Conservation (phyloP, 2,113 vertebrate genomes). For the Cromileptes altivelis region DNA sequence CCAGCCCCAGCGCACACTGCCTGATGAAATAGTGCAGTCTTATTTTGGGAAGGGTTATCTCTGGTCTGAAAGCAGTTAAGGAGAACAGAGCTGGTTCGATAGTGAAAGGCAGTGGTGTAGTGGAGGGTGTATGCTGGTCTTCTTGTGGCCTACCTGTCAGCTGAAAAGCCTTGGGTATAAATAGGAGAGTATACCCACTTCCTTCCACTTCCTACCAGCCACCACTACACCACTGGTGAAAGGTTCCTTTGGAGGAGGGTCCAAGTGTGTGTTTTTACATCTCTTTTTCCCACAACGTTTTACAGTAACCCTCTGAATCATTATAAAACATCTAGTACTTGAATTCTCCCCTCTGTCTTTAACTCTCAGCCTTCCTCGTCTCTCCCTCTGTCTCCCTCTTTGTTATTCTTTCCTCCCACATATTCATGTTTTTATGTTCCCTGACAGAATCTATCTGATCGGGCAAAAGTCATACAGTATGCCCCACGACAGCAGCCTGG, state of each 20-base stretch:
- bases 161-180: no score
- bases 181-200: no score
- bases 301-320: conserved; percentile 28
- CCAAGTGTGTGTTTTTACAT: not conserved
- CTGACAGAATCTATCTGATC: conserved; percentile 31
- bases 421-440: conserved; percentile 8
- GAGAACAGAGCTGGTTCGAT: conserved; percentile 5
- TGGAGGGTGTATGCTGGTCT: no score
- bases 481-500: not conserved
- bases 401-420: not conserved
- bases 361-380: not conserved
- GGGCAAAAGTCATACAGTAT: conserved; percentile 8
- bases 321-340: not conserved
- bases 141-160: no score
- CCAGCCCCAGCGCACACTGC: not conserved
- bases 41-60: conserved; percentile 62
- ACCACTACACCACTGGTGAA: not conserved
- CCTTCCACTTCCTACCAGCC: no score
- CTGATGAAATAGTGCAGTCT: conserved; percentile 50
- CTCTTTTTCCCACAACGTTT: conserved; percentile 1
- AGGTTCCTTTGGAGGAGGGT: not conserved
- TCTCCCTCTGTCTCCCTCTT: not conserved
- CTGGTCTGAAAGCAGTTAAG: conserved; percentile 36
- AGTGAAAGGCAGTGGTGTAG: conserved; percentile 4
- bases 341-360: conserved; percentile 20